Conservation (phyloP, 2,113 vertebrate genomes). For the Paradisaea rubra region DNA sequence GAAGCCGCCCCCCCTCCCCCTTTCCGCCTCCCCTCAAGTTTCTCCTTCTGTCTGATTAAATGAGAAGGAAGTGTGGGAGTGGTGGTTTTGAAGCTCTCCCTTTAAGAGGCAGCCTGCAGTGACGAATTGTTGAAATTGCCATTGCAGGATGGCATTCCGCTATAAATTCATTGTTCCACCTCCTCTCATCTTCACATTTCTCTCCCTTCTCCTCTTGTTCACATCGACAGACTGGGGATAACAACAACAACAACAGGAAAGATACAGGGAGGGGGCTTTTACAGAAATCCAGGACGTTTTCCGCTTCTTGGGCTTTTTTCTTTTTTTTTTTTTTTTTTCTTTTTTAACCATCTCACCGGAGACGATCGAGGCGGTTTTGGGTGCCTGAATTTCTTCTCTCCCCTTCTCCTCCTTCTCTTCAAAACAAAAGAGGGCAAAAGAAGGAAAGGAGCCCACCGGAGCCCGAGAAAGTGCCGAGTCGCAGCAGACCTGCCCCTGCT, state of each 20-base stretch:
- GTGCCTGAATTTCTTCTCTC: conserved; percentile 48
- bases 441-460: conserved; percentile 23
- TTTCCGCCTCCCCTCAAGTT: conserved; percentile 6
- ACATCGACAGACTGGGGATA: conserved; percentile 74
- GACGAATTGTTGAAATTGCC: conserved; percentile 84
- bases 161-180: conserved; percentile 87
- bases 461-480: conserved; percentile 17
- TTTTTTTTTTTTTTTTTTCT: not conserved
- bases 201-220: conserved; percentile 71
- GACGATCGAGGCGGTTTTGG: conserved; percentile 8
- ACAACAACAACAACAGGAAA: conserved; percentile 49
- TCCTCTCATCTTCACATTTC: conserved; percentile 81
- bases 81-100: conserved; percentile 76
- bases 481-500: conserved; percentile 4
- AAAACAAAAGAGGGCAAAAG: conserved; percentile 45
- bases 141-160: conserved; percentile 81
- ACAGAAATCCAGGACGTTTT: conserved; percentile 73
- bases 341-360: conserved; percentile 38
- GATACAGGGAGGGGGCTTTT: conserved; percentile 22
- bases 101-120: conserved; percentile 81
- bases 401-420: conserved; percentile 29
- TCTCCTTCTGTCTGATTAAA: conserved; percentile 71
- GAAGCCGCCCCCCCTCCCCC: not conserved
- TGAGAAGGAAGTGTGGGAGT: conserved; percentile 73
- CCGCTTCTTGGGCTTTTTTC: not conserved